phyloP scores from a whole-genome alignment of 2,888 invertebrate genomes.

The Scaptomyza tumidula region DNA sequence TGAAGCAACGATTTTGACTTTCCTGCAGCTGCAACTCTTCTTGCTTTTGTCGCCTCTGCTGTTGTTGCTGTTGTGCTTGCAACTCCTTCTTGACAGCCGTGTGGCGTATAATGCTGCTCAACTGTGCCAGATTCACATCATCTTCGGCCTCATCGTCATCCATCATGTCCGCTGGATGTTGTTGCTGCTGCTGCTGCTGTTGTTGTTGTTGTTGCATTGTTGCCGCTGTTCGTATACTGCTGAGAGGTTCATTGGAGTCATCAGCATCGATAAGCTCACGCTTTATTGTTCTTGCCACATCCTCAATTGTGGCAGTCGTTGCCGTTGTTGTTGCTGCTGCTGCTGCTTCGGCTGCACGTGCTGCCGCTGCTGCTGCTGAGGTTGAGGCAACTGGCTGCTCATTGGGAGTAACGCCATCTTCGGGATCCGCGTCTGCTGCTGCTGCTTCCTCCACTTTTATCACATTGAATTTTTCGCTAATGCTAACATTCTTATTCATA shows the following conservation, averaged over 20 bases:
- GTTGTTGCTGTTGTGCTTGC: constrained; percentile 65
- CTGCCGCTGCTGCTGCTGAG: constrained; percentile 67
- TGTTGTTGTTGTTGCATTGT: constrained; percentile 35
- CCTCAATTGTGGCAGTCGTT: constrained; percentile 44
- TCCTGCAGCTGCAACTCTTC: constrained; percentile 43
- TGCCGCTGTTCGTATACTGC: constrained; percentile 72
- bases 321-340: constrained; percentile 46
- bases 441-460: constrained; percentile 82
- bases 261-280: constrained; percentile 82
- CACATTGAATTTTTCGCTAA: constrained; percentile 84
- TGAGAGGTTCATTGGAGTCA: constrained; percentile 81
- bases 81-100: constrained; percentile 80
- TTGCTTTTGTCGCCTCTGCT: constrained; percentile 39
- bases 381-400: constrained; percentile 73
- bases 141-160: constrained; percentile 82
- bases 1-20: constrained; percentile 56
- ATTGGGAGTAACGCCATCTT: constrained; percentile 9
- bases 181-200: constrained; percentile 34
- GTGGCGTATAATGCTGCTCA: constrained; percentile 82
- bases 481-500: constrained; percentile 82
- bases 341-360: constrained; percentile 55
- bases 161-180: constrained; percentile 28
- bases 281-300: constrained; percentile 78
- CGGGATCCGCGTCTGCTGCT: constrained; percentile 18
- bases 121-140: constrained; percentile 83